Evolutionary conservation across 2,113 vertebrate genomes (phyloP).

Genomic region (Phoenicopterus ruber): DNA sequence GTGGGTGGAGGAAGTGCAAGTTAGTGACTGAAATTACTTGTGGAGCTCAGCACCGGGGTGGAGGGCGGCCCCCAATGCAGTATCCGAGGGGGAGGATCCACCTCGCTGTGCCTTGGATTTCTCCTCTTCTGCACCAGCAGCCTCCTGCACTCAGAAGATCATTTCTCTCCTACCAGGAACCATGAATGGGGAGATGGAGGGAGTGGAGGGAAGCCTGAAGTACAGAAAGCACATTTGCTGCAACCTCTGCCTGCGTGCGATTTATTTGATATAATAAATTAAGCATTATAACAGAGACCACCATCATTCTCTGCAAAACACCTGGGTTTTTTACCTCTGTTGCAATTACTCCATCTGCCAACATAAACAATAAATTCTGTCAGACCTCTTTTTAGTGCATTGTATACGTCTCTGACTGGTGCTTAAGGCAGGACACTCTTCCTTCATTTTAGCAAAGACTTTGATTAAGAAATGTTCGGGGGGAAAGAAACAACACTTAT

Average conservation of each 20-base stretch:
- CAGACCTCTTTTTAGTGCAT: neutral
- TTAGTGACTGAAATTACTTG: neutral
- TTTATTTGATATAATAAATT: conserved; percentile 12
- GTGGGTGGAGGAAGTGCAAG: neutral
- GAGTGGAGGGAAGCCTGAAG: neutral
- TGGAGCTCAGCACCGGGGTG: neutral
- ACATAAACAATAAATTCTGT: conserved; percentile 6
- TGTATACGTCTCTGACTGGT: neutral
- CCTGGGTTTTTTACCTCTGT: neutral
- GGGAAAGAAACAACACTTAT: neutral
- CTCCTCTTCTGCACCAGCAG: neutral
- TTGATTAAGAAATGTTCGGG: neutral
- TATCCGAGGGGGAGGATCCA: neutral
- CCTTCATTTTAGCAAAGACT: neutral
- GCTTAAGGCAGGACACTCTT: neutral
- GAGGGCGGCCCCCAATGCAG: neutral
- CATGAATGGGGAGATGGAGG: neutral
- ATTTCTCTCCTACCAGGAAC: neutral
- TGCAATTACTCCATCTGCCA: conserved; percentile 35
- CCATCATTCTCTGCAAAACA: neutral
- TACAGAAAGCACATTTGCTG: neutral
- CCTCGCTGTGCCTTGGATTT: neutral
- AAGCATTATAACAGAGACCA: neutral
- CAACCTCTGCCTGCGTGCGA: neutral
- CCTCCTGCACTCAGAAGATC: neutral